These are phyloP conservation scores for Caenorhabditis becei DNA, from an alignment of 2,888 invertebrate species.

Conservation along the genomic window DNA sequence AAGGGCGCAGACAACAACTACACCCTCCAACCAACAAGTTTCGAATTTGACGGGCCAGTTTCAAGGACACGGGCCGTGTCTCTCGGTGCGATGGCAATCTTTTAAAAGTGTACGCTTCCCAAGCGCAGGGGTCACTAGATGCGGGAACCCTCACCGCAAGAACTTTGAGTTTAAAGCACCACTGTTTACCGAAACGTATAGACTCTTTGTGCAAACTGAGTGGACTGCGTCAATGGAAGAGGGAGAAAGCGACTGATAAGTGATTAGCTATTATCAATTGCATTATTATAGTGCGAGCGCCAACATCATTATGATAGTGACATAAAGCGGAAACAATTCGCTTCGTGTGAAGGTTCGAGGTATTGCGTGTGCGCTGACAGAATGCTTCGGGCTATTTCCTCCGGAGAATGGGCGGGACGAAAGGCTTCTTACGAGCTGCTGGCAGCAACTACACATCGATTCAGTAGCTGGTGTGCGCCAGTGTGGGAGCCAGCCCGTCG, in stretches of 20 bases:
- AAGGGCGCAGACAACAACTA: constrained; percentile 36
- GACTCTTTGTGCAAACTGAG: neutral
- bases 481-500: constrained; percentile 40
- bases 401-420: constrained; percentile 8
- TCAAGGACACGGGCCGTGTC: constrained; percentile 34
- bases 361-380: constrained; percentile 29
- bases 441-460: constrained; percentile 52
- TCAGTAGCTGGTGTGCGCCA: constrained; percentile 36
- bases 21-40: constrained; percentile 51
- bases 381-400: constrained; percentile 17
- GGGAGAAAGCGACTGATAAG: neutral
- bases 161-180: neutral
- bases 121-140: neutral
- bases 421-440: constrained; percentile 35
- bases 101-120: constrained; percentile 35
- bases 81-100: constrained; percentile 27
- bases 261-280: neutral
- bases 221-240: constrained; percentile 37
- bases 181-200: neutral
- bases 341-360: neutral
- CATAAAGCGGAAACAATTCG: constrained; percentile 26
- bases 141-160: neutral
- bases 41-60: constrained; percentile 46
- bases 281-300: neutral
- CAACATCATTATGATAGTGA: constrained; percentile 6